Evolutionary conservation across 2,113 vertebrate species (phyloP).

Genomic region (Chascanopsetta lugubris): DNA sequence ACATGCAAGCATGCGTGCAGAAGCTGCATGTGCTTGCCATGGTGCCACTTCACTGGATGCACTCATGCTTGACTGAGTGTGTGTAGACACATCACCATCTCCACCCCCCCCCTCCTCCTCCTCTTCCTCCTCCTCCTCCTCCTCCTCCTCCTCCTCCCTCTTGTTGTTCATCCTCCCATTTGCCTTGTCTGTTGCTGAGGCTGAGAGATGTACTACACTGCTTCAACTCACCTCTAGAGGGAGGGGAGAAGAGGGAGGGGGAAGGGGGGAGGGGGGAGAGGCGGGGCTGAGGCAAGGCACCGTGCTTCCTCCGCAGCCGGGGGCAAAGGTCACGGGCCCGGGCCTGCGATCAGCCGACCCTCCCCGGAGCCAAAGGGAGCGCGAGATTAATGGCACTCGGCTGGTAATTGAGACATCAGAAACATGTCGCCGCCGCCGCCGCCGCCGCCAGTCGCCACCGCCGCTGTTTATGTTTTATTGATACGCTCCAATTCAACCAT

Average conservation of each 20-base stretch:
- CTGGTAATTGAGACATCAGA: constrained; percentile 72
- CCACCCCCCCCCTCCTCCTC: background rate
- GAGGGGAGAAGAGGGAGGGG: too few relatives aligned
- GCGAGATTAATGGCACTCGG: constrained; percentile 64
- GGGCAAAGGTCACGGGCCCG: constrained; percentile 60
- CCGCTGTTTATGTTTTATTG: constrained; percentile 71
- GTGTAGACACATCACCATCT: constrained; percentile 59
- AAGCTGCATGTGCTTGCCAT: constrained; percentile 67
- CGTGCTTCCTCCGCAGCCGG: constrained; percentile 16
- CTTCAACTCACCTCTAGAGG: constrained; percentile 56
- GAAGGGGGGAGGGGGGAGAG: too few relatives aligned
- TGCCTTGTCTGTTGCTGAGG: constrained; percentile 53
- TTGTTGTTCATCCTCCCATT: constrained; percentile 30
- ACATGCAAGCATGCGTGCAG: constrained; percentile 56
- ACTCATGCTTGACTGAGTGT: constrained; percentile 72
- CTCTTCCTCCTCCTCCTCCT: too few relatives aligned
- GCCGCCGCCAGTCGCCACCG: constrained; percentile 33
- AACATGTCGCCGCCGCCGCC: too few relatives aligned
- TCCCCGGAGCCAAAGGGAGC: constrained; percentile 49
- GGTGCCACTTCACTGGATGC: constrained; percentile 74
- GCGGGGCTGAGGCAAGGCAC: too few relatives aligned
- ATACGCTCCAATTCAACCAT: constrained; percentile 59
- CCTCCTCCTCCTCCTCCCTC: too few relatives aligned
- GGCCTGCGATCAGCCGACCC: constrained; percentile 57
- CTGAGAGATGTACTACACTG: constrained; percentile 64